Conservation (phyloP, 2,888 invertebrate genomes). For the Lasius platythorax region DNA sequence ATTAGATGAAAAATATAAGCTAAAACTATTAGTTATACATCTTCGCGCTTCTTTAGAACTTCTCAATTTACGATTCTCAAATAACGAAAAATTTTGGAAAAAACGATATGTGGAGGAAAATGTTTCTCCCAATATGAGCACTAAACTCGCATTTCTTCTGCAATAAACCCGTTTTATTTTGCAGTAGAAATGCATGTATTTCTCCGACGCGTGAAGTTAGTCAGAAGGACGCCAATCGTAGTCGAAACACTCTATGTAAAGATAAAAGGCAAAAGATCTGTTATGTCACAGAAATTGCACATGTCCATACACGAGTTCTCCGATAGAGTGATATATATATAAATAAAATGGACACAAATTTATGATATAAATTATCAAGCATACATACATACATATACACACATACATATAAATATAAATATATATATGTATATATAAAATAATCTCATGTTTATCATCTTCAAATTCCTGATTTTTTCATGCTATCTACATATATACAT, state of each 20-base stretch:
- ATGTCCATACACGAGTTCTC: background rate
- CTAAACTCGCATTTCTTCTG: background rate
- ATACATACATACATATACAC: too few species aligned
- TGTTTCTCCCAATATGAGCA: background rate
- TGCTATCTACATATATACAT: background rate
- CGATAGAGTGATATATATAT: background rate
- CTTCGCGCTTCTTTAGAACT: background rate
- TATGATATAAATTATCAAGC: too few species aligned
- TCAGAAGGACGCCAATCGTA: background rate
- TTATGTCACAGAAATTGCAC: conserved; percentile 14
- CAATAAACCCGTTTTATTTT: background rate
- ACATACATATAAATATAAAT: too few species aligned
- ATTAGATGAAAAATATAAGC: background rate
- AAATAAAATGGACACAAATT: too few species aligned
- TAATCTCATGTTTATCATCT: background rate
- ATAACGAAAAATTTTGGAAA: too few species aligned
- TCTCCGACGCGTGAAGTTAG: background rate
- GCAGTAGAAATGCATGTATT: background rate
- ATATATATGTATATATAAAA: too few species aligned
- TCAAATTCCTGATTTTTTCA: background rate
- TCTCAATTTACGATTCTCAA: background rate
- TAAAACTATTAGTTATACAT: background rate
- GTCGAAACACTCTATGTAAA: background rate
- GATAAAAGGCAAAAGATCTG: background rate
- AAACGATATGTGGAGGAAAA: background rate